Base-by-base conservation (phyloP, 1,140 invertebrate genomes). In the Lordiphosa stackelbergi region DNA sequence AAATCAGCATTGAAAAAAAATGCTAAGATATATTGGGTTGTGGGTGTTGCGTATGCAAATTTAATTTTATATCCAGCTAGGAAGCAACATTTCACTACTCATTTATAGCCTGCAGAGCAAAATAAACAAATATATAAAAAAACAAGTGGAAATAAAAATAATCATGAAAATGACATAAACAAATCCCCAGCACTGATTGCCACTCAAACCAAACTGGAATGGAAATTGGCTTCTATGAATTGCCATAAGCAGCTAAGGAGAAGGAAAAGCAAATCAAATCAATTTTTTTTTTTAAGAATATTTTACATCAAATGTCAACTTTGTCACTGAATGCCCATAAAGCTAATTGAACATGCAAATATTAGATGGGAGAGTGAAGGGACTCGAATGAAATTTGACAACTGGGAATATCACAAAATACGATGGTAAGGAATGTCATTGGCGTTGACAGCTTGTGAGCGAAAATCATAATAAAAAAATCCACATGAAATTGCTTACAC, bases 181-280 rank as follows among this genome's bases (percentile, higher is more conserved):
- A 75, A 70, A 64, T 78, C 28, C 62, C 43, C 16, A 59, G 24
- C 41, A 53, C 69, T 64, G 66, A 78, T 63, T 81, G 75, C 66
- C 66, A 66, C 68, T 63, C 58, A 72, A 40, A 11, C 4, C 35
- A 43, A 19, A 66, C 66, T 69, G 54, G 59, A 70, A 70, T 78
- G 70, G 42, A 79, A 70, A 74, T 81, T 79, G 75, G 38, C 70
- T 45, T 47, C 54, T 64, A 63, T 10, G 58, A 74, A 79, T 68
- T 52, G 62, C 47, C 40, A 68, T 71, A 75, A 75, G 75, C 57
- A 81, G 70, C 60, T 59, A 48, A 61, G 35, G 38, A 13, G 37
- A 37, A 58, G 41, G 36, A n/a, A 47, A 34, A n/a, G 31, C 53
- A 42, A 19, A 38, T 48, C 45, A 53, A 59, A 66, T 58, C 5